A percentile compares a stretch with the other conserved stretches of the same genome.
Evolutionary conservation across 2,113 vertebrate species (phyloP).

Genomic region (Pseudorasbora parva): DNA sequence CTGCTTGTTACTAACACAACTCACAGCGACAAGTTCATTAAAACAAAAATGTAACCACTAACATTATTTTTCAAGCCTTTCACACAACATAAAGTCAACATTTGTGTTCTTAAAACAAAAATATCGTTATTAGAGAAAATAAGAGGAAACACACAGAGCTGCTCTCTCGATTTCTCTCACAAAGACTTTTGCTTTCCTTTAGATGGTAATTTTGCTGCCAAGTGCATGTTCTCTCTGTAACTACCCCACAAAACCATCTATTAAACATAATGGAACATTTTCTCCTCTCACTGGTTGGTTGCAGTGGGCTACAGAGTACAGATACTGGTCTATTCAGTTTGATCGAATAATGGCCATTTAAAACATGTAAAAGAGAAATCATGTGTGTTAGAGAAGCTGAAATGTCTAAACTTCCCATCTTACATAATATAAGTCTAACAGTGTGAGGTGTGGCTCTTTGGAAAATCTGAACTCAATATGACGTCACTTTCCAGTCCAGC

Average conservation of each 20-base stretch:
- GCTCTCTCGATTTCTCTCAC: neutral
- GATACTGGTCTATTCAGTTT: constrained; percentile 17
- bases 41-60: neutral
- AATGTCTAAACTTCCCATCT: neutral
- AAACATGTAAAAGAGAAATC: constrained; percentile 6
- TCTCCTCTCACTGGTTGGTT: constrained; percentile 12
- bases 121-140: neutral
- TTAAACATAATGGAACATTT: constrained; percentile 35
- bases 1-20: neutral
- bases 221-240: constrained; percentile 12
- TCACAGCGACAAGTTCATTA: neutral
- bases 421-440: neutral
- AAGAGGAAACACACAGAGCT: neutral
- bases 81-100: neutral
- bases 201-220: constrained; percentile 22
- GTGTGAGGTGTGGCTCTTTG: constrained; percentile 14
- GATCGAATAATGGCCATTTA: neutral
- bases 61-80: neutral
- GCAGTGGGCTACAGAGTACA: neutral
- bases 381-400: neutral
- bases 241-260: constrained; percentile 12
- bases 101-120: constrained; percentile 19
- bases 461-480: neutral
- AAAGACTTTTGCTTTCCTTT: neutral
- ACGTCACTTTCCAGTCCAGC: constrained; percentile 14